phyloP scores from a whole-genome alignment of 2,113 vertebrate genomes.

The Brachyhypopomus occidentalis region DNA sequence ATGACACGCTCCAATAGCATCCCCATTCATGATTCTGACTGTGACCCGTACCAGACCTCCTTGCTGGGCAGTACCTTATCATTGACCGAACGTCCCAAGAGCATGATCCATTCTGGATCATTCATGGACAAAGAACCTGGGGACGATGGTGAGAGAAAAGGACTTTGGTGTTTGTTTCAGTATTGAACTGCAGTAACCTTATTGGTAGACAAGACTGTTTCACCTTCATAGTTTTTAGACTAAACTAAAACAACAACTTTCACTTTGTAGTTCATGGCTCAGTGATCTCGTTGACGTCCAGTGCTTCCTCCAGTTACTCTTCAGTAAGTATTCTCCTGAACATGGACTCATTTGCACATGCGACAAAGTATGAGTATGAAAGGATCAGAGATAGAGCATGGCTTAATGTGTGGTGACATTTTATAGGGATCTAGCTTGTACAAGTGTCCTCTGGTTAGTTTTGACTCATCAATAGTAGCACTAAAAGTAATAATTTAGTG shows the following conservation, averaged over 20 bases:
- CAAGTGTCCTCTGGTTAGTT: too few relatives aligned
- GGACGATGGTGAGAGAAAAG: slow-evolving; percentile 83
- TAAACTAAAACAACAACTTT: slow-evolving; percentile 32
- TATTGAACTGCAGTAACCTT: not conserved
- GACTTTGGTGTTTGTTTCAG: not conserved
- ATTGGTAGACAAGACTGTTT: not conserved
- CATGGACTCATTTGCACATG: not conserved
- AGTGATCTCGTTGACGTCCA: slow-evolving; percentile 92
- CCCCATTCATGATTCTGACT: slow-evolving; percentile 88
- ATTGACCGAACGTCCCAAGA: slow-evolving; percentile 90
- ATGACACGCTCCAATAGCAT: slow-evolving; percentile 99
- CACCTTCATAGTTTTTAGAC: not conserved
- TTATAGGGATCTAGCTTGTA: not conserved
- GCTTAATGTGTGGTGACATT: not conserved
- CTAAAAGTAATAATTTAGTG: too few relatives aligned
- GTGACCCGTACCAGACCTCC: slow-evolving; percentile 87
- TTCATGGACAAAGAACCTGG: slow-evolving; percentile 90
- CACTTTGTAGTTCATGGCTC: slow-evolving; percentile 88
- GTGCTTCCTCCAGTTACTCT: slow-evolving; percentile 91
- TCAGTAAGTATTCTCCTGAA: slow-evolving; percentile 81
- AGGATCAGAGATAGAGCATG: not conserved
- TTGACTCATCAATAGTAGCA: too few relatives aligned
- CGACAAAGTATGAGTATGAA: not conserved
- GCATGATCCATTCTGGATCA: slow-evolving; percentile 92
- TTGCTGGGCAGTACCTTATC: slow-evolving; percentile 93